Conservation (phyloP, 2,888 invertebrate genomes). For the Drosophila borealis region DNA sequence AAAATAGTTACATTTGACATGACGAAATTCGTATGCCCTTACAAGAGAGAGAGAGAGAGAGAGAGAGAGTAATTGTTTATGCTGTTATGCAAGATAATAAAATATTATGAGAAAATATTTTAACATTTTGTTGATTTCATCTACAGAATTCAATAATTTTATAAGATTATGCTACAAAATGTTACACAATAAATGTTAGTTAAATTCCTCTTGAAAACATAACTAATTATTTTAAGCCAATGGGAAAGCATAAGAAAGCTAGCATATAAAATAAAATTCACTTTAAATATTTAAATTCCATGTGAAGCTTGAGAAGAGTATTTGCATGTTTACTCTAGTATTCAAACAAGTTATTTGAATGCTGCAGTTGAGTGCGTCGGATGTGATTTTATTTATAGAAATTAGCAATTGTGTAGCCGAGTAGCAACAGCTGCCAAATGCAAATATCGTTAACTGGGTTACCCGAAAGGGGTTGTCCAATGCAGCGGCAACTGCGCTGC, state of each 20-base stretch:
- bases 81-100: background rate
- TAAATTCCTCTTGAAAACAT: too few relatives aligned
- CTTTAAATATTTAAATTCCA: background rate
- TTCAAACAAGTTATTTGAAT: conserved; percentile 27
- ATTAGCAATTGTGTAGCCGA: conserved; percentile 59
- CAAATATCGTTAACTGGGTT: conserved; percentile 64
- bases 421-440: conserved; percentile 62
- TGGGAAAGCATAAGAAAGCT: too few relatives aligned
- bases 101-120: background rate
- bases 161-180: too few relatives aligned
- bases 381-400: conserved; percentile 65
- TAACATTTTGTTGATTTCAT: background rate
- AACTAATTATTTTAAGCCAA: too few relatives aligned
- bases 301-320: background rate
- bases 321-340: conserved; percentile 4
- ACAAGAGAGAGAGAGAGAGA: background rate
- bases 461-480: conserved; percentile 53
- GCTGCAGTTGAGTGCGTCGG: conserved; percentile 48
- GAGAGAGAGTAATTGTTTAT: background rate
- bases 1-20: conserved; percentile 1
- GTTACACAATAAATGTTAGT: too few relatives aligned
- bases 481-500: conserved; percentile 24
- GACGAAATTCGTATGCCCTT: conserved; percentile 36
- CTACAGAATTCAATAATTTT: too few relatives aligned
- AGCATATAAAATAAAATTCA: background rate